Base-by-base conservation (phyloP, 2,888 invertebrate species). In the Rhingia campestris region DNA sequence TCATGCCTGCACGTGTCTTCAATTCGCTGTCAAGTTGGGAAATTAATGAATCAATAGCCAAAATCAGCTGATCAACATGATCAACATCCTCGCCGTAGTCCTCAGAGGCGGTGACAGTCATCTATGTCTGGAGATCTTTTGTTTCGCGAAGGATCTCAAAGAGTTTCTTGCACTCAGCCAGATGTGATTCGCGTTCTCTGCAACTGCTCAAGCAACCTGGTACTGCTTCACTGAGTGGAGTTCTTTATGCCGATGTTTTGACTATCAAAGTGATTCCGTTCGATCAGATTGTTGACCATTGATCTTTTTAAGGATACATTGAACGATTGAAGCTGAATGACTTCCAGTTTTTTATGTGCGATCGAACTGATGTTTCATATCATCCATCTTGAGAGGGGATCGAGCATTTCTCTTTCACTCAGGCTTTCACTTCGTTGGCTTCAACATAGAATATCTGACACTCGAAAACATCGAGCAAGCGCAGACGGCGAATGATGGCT, bases 41-140 rank as follows among this genome's bases (percentile, higher is more conserved):
- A 49, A 97, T 93, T 92, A 98, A 98, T 87, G 96, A 96, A 88
- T 98, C 98, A 91, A 99, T 99, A 88, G 97, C 95, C 89, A 96
- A 94, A 89, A 98, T 98, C 41, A 99, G 91, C 7, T 98, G 94
- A 92, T 98, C 98, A 0, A 99, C 98, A 89, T 99, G 99, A 89
- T 99, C 99, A 6, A 99, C 96, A 90, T 99, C 99, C 69, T 96
- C 94, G 0, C 99, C 99, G 90, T 99, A 99, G 91, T 99, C 99
- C 92, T 99, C 99, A 33, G 97, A 97, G 10, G 97, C 97, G 0
- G 98, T 98, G 33, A 96, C 94, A 0, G 95, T 93, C 92, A 99
- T 96, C 98, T 98, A 99, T 90, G 97, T 97, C 82, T 96, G 95
- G 0, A 97, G 95, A 89, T 98, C 98, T 88, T 96, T 96, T 49